Percentiles rank a stretch among this genome's conserved stretches.
phyloP scores from a whole-genome alignment of 2,888 invertebrate species.

The Cetonia aurata region DNA sequence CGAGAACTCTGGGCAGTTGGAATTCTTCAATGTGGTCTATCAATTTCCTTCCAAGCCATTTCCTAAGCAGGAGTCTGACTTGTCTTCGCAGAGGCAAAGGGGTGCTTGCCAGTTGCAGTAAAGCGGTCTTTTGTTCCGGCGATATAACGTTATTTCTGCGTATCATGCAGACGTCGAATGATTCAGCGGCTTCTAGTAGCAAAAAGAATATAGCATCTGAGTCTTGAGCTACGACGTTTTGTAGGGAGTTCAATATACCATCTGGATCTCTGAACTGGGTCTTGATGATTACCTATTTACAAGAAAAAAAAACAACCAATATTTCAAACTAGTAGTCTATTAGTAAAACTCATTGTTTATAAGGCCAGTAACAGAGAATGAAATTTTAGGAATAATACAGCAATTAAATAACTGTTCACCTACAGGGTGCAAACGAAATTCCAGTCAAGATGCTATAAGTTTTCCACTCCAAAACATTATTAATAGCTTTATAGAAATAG shows the following conservation, averaged over 20 bases:
- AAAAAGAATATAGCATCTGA: conserved; percentile 75
- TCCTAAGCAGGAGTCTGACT: conserved; percentile 69
- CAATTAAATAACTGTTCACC: no score
- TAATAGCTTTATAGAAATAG: no score
- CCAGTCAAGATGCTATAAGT: no score
- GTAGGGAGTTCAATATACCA: conserved; percentile 84
- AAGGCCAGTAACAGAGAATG: no score
- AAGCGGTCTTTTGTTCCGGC: conserved; percentile 73
- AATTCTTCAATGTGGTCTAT: conserved; percentile 71
- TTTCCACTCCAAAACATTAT: no score
- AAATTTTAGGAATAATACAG: no score
- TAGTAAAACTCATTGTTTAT: no score
- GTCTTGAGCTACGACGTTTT: conserved; percentile 73
- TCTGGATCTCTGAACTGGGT: conserved; percentile 87
- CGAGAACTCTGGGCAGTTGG: conserved; percentile 75
- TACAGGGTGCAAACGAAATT: no score
- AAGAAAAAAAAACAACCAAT: conserved; percentile 36
- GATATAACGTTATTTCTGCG: conserved; percentile 77
- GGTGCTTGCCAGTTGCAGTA: conserved; percentile 76
- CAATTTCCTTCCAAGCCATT: conserved; percentile 70
- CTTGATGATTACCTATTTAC: conserved; percentile 79
- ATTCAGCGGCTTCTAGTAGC: conserved; percentile 80
- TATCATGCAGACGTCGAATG: conserved; percentile 85
- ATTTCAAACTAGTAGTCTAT: no score
- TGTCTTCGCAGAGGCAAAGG: conserved; percentile 78